Conservation (phyloP, 2,113 vertebrate genomes). For the Cyanoderma ruficeps region DNA sequence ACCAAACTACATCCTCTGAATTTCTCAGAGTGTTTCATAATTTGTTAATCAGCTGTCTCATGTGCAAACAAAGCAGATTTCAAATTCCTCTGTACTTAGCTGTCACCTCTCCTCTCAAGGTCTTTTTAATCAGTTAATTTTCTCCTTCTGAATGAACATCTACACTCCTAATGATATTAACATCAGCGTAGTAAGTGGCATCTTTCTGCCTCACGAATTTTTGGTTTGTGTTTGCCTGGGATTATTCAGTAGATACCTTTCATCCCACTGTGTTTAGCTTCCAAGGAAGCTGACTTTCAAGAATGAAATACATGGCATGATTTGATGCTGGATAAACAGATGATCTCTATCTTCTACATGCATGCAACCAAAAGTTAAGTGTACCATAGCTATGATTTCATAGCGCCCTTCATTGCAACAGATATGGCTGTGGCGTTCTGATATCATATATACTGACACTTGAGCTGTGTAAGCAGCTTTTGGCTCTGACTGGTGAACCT, state of each 20-base stretch:
- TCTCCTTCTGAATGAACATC: constrained; percentile 9
- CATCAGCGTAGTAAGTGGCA: background rate
- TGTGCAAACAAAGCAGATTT: constrained; percentile 36
- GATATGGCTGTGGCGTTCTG: background rate
- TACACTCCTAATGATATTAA: constrained; percentile 6
- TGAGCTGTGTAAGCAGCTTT: background rate
- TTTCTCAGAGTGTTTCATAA: constrained; percentile 1
- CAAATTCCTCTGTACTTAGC: background rate
- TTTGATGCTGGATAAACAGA: background rate
- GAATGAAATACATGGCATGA: background rate
- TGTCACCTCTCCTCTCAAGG: constrained; percentile 16
- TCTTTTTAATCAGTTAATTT: constrained; percentile 46
- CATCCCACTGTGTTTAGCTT: background rate
- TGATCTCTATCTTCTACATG: background rate
- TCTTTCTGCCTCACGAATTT: background rate
- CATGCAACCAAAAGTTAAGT: background rate
- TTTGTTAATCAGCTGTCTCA: constrained; percentile 27
- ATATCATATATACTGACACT: background rate
- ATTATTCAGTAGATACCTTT: background rate
- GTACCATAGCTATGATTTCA: background rate
- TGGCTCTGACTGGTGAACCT: background rate
- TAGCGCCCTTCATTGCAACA: background rate
- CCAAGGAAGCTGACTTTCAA: background rate
- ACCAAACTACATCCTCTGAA: background rate
- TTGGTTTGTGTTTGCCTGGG: background rate